Percentiles rank a stretch among this genome's conserved stretches.
Evolutionary conservation across 2,888 invertebrate species (phyloP).

Genomic region (Cerastoderma edule): DNA sequence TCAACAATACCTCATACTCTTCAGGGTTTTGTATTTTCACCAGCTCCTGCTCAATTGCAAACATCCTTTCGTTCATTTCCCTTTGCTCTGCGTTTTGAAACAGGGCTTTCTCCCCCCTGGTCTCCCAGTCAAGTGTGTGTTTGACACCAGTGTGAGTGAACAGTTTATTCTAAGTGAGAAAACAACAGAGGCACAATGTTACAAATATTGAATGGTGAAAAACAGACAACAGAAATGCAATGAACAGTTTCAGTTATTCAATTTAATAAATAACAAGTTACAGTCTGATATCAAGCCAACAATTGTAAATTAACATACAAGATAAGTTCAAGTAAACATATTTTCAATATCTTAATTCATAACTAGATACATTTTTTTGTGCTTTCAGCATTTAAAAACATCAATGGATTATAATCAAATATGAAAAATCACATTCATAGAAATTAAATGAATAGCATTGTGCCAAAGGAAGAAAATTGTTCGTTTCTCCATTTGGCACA

Average conservation of each 20-base stretch:
- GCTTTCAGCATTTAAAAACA: too few relatives aligned
- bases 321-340: too few relatives aligned
- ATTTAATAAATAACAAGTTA: too few relatives aligned
- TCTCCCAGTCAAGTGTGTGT: conserved; percentile 68
- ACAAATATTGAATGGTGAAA: conserved; percentile 8
- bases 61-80: conserved; percentile 74
- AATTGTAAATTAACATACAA: too few relatives aligned
- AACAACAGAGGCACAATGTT: conserved; percentile 54
- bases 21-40: conserved; percentile 71
- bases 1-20: conserved; percentile 71
- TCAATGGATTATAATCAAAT: too few relatives aligned
- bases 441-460: too few relatives aligned
- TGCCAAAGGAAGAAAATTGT: too few relatives aligned
- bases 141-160: conserved; percentile 74
- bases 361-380: too few relatives aligned
- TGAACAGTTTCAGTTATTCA: conserved; percentile 4
- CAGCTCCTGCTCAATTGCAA: conserved; percentile 77
- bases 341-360: too few relatives aligned
- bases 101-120: conserved; percentile 77
- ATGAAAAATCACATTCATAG: too few relatives aligned
- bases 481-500: too few relatives aligned
- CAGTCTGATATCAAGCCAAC: too few relatives aligned
- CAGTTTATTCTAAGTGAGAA: conserved; percentile 63
- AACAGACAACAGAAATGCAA: conserved; percentile 19
- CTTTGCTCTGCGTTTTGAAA: conserved; percentile 80